Evolutionary conservation across 2,888 invertebrate genomes (phyloP), one percentile per base, ranked within the genome.

Genomic region (Heliconius sara): DNA sequence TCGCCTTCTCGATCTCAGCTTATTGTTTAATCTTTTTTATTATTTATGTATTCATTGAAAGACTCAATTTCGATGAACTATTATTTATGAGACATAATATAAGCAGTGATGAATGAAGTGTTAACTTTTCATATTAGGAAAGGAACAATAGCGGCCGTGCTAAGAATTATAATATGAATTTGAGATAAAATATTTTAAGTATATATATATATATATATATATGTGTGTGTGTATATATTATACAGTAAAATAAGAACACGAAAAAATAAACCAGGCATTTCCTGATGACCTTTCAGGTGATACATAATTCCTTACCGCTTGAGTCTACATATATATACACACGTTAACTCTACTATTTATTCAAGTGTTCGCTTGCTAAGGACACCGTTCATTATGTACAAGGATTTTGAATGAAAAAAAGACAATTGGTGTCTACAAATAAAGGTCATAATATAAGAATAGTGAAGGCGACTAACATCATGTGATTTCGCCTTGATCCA

Each of bases 371-470:
- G 86, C 85, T 89, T 87, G 85, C 88, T 83, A 91, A 93, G 91
- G 91, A 92, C 92, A 89, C 89, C 87, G 88, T 91, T 91, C 90
- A 92, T 93, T 92, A 92, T 91, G 87, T 87, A 90, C 91, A 93
- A 93, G 92, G 92, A 92, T 93, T 92, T 91, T 87, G 83, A 89
- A 90, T 88, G 89, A 89, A 90, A 89, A 82, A 90, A 92, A 88
- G 90, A 84, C 91, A 91, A 91, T 91, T 89, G 91, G 85, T 89
- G 89, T 90, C 89, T 89, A 89, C 89, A 91, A 85, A 86, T 85
- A 90, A 89, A 93, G 93, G 93, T 91, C 92, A 87, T 84, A 73
- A 60, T 73, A 83, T 85, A 83, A 88, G 87, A 87, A 88, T 89
- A 90, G 88, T 89, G 88, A 90, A 90, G 90, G 89, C 88, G 88